phyloP scores from a whole-genome alignment of 2,888 invertebrate genomes.

The Pristionchus arcanus region DNA sequence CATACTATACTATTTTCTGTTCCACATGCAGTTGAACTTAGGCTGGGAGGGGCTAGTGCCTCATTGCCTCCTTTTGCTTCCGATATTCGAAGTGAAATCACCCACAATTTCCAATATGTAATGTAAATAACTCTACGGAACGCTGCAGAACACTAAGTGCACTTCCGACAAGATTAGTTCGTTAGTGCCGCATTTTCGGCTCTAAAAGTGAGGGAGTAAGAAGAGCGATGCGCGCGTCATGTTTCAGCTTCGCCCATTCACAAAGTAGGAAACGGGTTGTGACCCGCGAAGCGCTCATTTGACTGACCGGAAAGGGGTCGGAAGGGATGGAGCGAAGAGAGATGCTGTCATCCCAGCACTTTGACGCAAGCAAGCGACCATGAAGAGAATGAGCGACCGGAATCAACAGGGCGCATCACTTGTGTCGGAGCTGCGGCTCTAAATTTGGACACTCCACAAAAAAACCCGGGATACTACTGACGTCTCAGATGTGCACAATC shows the following conservation, averaged over 20 bases:
- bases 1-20: too few species aligned
- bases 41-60: too few species aligned
- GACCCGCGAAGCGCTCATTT: constrained; percentile 15
- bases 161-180: neutral
- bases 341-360: constrained; percentile 39
- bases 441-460: neutral
- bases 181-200: neutral
- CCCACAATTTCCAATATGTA: too few species aligned
- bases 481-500: neutral
- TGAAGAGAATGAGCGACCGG: neutral
- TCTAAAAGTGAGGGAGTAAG: constrained; percentile 28
- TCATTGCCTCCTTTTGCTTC: too few species aligned
- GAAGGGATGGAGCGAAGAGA: neutral
- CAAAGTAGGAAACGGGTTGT: constrained; percentile 21
- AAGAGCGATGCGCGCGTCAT: neutral
- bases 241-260: constrained; percentile 11
- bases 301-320: constrained; percentile 26
- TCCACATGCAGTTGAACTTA: too few species aligned
- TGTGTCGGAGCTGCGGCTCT: neutral
- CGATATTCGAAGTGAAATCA: too few species aligned
- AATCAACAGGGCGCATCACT: constrained; percentile 38
- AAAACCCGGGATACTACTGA: neutral
- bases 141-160: neutral
- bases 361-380: constrained; percentile 34
- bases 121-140: neutral